Evolutionary conservation across 2,888 invertebrate species (phyloP), one percentile per base, ranked within the genome.

Genomic region (Ormyrus nitidulus): DNA sequence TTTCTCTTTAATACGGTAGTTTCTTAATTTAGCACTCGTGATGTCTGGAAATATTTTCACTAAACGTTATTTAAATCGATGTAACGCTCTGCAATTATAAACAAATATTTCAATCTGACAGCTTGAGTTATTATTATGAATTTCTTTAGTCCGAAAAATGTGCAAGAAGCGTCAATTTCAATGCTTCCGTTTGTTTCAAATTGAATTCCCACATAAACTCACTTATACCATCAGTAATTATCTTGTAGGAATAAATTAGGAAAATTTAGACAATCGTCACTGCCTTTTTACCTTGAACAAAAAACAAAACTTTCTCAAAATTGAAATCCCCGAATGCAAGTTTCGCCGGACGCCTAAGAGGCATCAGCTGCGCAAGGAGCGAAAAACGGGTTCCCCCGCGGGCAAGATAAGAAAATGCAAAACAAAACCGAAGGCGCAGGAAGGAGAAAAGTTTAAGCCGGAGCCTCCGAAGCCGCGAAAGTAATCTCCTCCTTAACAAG

Each of bases 401-500:
- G 34, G 34, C 34, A 34, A 4, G 34, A 34, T 34, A 34, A 34
- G 34, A 34, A 34, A 34, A 34, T 34, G 34, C 34, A 34, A 34
- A 54, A 64, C 58, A 79, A 49, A 56, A 13, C 58, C 54, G 6
- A 46, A 71, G 66, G 8, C 13, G 8, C 13, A 53, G 19, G n/a
- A 59, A 69, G 1, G 58, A 54, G 56, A 58, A 78, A 77, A 77
- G 61, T 66, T 65, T 69, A 13, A 34, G 34, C 34, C 19, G 13
- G 34, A 19, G 44, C n/a, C 49, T 69, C 48, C 34, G 5, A 54
- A 62, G 69, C 66, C 66, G 58, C 75, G 34, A 75, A 78, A 81
- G 62, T 70, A 79, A 78, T 79, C 68, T 72, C 59, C 48, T 78
- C 51, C 64, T 68, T 68, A 69, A 72, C 61, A 76, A 73, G 76